Base-by-base conservation (phyloP, 2,888 invertebrate genomes). In the Pterostichus madidus region DNA sequence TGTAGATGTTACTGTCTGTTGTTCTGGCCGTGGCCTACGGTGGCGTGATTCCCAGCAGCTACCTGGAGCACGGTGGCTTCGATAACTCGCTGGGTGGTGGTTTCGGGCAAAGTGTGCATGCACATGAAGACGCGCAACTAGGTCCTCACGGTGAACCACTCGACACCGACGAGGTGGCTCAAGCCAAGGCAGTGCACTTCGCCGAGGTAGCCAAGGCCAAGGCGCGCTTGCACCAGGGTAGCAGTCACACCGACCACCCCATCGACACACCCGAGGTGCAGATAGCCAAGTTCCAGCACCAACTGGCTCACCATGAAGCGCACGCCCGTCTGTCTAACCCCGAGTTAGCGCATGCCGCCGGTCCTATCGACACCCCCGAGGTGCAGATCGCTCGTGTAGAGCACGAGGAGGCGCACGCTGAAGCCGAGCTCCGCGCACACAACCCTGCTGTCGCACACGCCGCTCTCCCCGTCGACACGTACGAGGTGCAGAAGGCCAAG, bases 191-290 rank as follows among this genome's bases (percentile, higher is more conserved):
- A 4, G 61, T 81, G 5, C 81, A 81, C 17, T 59, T 81, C 44
- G 81, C 81, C 46, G 81, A 71, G 13, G 75, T 75, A 10, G 81
- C 81, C 24, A 71, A 81, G 35, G 81, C 75, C 2, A 53, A 56
- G 13, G 81, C 75, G 0, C 56, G 81, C 15, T 46, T 75, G 5
- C 5, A 39, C 39, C 39, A 39, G 39, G 39, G 39, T 8, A 8
- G 39, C 8, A 8, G 1, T 5, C 39, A 39, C 8, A 8, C 1
- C 39, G 8, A 8, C 39, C 39, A 39, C 39, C 39, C 39, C n/a
- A 31, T 81, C 35, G 81, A 81, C 49, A 75, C 73, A 8, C 81
- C 81, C n/a, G 81, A 75, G 13, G 81, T 81, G 15, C 81, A 81
- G 39, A 31, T 81, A 11, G 75, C 56, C 2, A 75, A 75, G 31